Conservation (phyloP, 2,888 invertebrate species). For the Tetropium fuscum region DNA sequence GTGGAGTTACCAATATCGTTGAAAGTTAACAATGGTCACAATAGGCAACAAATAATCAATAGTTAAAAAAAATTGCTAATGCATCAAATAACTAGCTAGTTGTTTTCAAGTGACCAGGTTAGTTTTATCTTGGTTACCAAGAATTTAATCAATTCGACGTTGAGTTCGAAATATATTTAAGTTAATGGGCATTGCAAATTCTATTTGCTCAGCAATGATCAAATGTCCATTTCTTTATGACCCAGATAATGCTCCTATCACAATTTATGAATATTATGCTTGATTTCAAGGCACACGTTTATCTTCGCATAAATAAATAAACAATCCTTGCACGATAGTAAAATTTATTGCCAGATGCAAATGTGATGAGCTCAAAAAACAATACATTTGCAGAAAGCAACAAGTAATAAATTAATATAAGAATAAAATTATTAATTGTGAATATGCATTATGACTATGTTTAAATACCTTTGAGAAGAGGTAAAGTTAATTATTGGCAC, state of each 20-base stretch:
- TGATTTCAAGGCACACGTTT: background rate
- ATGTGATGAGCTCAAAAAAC: constrained; percentile 12
- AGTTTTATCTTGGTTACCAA: no score
- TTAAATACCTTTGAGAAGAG: background rate
- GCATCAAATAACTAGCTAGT: no score
- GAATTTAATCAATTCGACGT: no score
- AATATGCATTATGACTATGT: background rate
- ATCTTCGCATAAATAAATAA: background rate
- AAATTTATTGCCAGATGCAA: constrained; percentile 24
- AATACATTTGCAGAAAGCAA: constrained; percentile 18
- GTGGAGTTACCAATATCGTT: no score
- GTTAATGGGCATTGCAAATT: no score
- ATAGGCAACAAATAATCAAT: no score
- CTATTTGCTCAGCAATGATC: no score
- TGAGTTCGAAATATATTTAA: no score
- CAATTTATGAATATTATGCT: constrained; percentile 7
- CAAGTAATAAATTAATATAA: constrained; percentile 8
- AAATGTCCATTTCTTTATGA: background rate
- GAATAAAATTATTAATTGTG: constrained; percentile 19
- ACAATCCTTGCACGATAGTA: constrained; percentile 9
- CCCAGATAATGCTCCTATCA: background rate
- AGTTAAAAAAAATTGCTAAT: no score
- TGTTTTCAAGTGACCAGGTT: no score
- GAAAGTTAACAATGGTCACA: no score
- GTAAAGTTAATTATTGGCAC: background rate